Conservation (phyloP, 2,797 vertebrate species). For the Alouatta caraya region DNA sequence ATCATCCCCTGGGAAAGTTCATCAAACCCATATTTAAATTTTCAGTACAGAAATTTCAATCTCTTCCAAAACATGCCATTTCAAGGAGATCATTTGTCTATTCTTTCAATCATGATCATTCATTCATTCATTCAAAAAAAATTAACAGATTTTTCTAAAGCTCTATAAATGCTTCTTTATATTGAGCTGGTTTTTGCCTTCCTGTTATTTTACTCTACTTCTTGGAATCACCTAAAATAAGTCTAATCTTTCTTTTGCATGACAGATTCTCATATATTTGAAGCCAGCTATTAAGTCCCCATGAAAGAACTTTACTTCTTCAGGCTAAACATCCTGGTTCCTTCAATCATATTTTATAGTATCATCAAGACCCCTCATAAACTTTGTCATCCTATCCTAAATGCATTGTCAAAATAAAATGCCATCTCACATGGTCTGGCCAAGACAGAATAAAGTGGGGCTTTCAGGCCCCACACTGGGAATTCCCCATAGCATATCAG, state of each 20-base stretch:
- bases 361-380: not conserved
- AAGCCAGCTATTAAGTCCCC: not conserved
- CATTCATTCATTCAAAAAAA: not conserved
- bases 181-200: not conserved
- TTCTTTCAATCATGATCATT: not conserved
- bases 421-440: not conserved
- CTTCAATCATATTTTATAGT: not conserved
- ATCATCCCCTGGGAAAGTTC: not conserved
- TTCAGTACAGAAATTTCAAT: not conserved
- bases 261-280: not conserved
- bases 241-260: not conserved
- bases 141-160: not conserved
- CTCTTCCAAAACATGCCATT: not conserved
- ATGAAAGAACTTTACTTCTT: not conserved
- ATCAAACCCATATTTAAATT: not conserved
- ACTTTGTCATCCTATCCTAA: not conserved
- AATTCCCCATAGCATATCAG: not conserved
- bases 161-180: not conserved
- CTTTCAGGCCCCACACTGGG: rapidly evolving
- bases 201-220: not conserved
- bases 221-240: not conserved
- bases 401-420: not conserved
- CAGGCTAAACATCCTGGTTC: not conserved
- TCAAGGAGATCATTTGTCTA: not conserved
- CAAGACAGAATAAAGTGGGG: not conserved